Conservation (phyloP, 2,797 vertebrate species). For the Carcharodon carcharias region DNA sequence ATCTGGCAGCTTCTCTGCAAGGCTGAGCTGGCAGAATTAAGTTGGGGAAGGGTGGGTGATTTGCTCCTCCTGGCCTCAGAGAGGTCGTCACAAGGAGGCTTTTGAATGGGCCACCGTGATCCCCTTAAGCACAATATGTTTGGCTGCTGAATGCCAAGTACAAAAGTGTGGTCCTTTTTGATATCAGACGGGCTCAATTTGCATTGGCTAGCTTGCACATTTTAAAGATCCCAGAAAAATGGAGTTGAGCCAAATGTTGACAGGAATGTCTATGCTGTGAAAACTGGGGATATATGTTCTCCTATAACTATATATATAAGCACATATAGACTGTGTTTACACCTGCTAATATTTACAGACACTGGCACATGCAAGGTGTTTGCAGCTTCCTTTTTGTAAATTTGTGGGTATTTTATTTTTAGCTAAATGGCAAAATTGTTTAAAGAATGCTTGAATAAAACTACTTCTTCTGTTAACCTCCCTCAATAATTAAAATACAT, state of each 20-base stretch:
- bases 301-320: neutral
- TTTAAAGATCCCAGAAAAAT: neutral
- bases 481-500: neutral
- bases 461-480: neutral
- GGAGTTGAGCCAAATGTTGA: neutral
- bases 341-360: neutral
- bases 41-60: neutral
- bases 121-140: neutral
- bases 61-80: neutral
- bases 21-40: neutral
- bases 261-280: neutral
- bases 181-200: neutral
- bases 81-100: neutral
- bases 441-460: neutral
- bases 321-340: neutral
- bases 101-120: neutral
- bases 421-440: neutral
- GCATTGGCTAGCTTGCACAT: neutral
- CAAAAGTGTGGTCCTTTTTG: neutral
- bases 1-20: neutral
- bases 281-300: neutral
- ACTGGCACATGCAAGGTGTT: neutral
- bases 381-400: neutral
- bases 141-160: neutral
- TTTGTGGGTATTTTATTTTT: too few relatives aligned